phyloP scores from a whole-genome alignment of 2,797 vertebrate genomes.

The Oophaga sylvatica region DNA sequence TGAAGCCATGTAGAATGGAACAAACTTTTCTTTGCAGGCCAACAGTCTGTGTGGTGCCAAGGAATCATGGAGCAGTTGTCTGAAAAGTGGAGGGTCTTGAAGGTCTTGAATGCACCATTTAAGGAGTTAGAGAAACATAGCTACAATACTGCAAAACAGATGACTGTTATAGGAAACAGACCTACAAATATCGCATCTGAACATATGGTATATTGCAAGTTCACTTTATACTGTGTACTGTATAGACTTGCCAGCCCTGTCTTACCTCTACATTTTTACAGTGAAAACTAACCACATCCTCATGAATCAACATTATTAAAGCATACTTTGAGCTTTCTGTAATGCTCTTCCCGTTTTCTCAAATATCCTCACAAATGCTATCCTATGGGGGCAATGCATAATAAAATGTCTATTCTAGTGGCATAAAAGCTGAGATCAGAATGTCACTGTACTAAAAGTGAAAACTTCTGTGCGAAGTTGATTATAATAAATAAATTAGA shows the following conservation, averaged over 20 bases:
- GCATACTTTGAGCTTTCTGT: conserved; percentile 56
- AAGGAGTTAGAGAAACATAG: conserved; percentile 28
- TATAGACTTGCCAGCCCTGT: conserved; percentile 44
- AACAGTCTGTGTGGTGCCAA: conserved; percentile 22
- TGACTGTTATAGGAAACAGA: conserved; percentile 45
- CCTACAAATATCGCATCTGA: conserved; percentile 33
- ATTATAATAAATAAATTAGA: not conserved
- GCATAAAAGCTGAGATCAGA: conserved; percentile 22
- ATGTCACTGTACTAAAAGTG: conserved; percentile 26
- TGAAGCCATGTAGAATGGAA: not conserved
- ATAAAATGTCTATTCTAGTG: conserved; percentile 24
- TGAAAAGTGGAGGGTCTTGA: conserved; percentile 20
- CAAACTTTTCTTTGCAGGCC: not conserved
- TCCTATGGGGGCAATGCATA: conserved; percentile 46
- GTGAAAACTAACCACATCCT: conserved; percentile 48
- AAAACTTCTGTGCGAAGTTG: not conserved
- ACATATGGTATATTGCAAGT: conserved; percentile 54
- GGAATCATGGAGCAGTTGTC: conserved; percentile 5
- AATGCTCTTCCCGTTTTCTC: conserved; percentile 54
- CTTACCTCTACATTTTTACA: conserved; percentile 52
- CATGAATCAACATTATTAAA: conserved; percentile 57
- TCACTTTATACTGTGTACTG: conserved; percentile 16
- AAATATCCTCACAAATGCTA: conserved; percentile 54
- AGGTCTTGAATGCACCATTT: conserved; percentile 27
- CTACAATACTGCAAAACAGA: conserved; percentile 37